Evolutionary conservation across 2,797 vertebrate genomes (phyloP).

Genomic region (Premnoplex brunnescens): DNA sequence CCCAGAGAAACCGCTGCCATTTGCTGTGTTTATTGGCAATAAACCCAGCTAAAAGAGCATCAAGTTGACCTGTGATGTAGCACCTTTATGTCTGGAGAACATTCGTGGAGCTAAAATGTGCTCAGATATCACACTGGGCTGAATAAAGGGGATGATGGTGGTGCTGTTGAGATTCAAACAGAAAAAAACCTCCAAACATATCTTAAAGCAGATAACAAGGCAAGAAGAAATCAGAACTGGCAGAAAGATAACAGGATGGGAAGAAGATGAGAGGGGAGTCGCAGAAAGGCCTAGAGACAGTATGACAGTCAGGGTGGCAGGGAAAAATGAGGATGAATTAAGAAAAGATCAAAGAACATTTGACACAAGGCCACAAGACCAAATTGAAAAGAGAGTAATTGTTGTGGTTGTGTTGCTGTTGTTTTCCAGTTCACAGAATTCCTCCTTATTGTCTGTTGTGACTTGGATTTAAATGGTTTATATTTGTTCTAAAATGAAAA

Average conservation of each 20-base stretch:
- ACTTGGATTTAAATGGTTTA: neutral
- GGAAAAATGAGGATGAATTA: neutral
- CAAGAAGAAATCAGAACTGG: neutral
- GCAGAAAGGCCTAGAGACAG: neutral
- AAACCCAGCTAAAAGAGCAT: neutral
- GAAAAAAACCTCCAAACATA: neutral
- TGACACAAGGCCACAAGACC: neutral
- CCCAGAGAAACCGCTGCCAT: neutral
- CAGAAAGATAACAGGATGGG: neutral
- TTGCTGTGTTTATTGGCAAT: neutral
- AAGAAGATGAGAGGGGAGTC: neutral
- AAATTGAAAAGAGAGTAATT: neutral
- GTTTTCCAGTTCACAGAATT: neutral
- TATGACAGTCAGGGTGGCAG: neutral
- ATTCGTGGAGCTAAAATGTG: accelerated
- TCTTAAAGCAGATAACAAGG: neutral
- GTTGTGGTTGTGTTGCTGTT: neutral
- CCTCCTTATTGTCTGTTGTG: neutral
- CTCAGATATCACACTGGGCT: neutral
- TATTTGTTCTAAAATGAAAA: neutral
- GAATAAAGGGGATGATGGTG: neutral
- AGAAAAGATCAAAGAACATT: neutral
- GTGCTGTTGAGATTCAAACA: neutral
- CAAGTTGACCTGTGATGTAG: neutral
- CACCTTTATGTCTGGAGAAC: neutral